Base-by-base conservation (phyloP, 2,113 vertebrate species). In the Mobula birostris region DNA sequence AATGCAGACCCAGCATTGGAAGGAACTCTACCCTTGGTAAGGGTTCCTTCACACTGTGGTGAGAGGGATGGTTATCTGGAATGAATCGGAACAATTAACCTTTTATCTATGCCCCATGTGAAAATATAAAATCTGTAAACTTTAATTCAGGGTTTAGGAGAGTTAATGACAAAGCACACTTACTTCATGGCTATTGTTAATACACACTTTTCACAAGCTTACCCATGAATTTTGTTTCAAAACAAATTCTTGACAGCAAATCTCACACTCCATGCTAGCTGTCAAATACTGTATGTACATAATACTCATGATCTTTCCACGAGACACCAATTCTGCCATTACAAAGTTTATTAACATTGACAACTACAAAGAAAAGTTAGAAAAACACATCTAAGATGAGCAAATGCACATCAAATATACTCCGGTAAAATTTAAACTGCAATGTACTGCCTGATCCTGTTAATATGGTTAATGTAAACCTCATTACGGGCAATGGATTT, bases 381-480 rank as follows among this genome's bases (percentile, higher is more conserved):
- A 6, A 68, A n/a, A 32, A 11, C 87, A 66, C 61, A 66, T 11
- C 87, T 90, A 29, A 8, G 61, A 90, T n/a, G 19, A 32, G 87
- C 32, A 90, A 32, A 19, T n/a, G 32, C 87, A 32, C 12, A 91
- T 24, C 15, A 91, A 63, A 68, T 68, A 32, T 40, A 91, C 36
- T 68, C 63, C 15, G 17, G 63, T 63, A 91, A 15, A 48, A 19
- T 68, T 91, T 6, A 68, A 68, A 68, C 14, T 68, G 63, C 12
- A 32, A 90, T 32, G 68, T 68, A 15, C 29, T 32, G 29, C n/a
- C 61, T 68, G n/a, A 68, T n/a, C 63, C 87, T 68, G n/a, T 36
- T 91, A 5, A 66, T n/a, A 61, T 66, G 87, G 87, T 91, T 66
- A 91, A 68, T 68, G 32, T n/a, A 68, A 91, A 91, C 27, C n/a